Conservation (phyloP, 2,888 invertebrate species). For the Phyto melanocephala region DNA sequence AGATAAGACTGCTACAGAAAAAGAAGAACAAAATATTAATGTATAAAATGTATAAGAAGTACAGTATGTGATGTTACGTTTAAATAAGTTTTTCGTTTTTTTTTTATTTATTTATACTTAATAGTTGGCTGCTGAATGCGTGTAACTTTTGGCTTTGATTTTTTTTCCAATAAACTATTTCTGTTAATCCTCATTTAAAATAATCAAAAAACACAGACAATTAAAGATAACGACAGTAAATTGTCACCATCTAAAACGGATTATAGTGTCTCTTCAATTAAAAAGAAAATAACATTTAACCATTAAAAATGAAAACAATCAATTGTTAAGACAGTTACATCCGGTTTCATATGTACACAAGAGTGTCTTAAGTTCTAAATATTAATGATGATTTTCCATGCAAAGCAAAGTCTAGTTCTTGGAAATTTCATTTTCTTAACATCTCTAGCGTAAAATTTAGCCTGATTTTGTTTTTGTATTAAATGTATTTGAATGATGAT, state of each 20-base stretch:
- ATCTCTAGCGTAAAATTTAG: no score
- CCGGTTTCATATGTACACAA: no score
- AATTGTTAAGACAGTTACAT: no score
- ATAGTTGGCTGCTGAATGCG: not conserved
- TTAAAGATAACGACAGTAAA: slow-evolving; percentile 5
- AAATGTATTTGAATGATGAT: no score
- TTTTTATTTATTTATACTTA: not conserved
- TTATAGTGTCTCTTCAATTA: not conserved
- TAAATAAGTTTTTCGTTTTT: slow-evolving; percentile 7
- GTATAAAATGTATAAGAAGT: not conserved
- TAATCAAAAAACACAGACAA: not conserved
- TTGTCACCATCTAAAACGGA: slow-evolving; percentile 7
- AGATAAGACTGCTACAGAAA: slow-evolving; percentile 55
- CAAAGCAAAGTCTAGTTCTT: no score
- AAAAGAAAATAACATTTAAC: not conserved
- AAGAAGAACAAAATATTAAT: not conserved
- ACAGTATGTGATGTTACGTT: not conserved
- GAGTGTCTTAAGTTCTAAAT: no score
- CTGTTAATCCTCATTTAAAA: no score
- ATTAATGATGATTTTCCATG: no score
- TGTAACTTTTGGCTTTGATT: not conserved
- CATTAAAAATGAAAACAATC: no score
- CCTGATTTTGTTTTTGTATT: no score
- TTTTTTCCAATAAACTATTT: no score
- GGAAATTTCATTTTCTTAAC: no score